phyloP scores from a whole-genome alignment of 2,113 vertebrate species.

The Gavialis gangeticus region DNA sequence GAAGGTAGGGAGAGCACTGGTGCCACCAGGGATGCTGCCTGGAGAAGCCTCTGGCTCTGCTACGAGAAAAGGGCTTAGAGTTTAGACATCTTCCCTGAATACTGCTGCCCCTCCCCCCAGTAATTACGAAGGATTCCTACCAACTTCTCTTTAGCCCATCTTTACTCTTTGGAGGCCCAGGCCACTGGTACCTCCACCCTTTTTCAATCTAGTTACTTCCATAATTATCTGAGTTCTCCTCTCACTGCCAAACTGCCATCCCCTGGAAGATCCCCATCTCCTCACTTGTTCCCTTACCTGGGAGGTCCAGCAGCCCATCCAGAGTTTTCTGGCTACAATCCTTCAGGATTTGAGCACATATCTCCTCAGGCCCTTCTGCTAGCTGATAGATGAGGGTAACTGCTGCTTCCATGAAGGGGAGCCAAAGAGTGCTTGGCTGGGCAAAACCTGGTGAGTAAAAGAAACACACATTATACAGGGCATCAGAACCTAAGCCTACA shows the following conservation, averaged over 20 bases:
- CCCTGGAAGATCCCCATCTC: neutral
- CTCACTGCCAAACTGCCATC: neutral
- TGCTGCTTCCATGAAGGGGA: slow-evolving; percentile 92
- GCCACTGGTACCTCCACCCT: fast-evolving
- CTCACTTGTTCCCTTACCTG: slow-evolving; percentile 53
- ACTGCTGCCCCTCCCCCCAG: neutral
- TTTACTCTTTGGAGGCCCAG: neutral
- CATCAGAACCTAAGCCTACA: neutral
- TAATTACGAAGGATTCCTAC: neutral
- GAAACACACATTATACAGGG: neutral
- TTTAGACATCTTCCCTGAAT: neutral
- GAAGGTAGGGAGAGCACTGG: slow-evolving; percentile 66
- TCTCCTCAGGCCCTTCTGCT: slow-evolving; percentile 91
- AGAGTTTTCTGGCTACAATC: slow-evolving; percentile 78
- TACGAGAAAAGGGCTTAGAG: neutral
- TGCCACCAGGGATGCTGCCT: neutral
- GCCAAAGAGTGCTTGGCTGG: slow-evolving; percentile 86
- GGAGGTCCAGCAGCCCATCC: slow-evolving; percentile 67
- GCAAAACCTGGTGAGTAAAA: slow-evolving; percentile 69
- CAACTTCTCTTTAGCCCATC: neutral
- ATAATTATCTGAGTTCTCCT: slow-evolving; percentile 22
- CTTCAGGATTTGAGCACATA: slow-evolving; percentile 88
- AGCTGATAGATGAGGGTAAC: slow-evolving; percentile 90
- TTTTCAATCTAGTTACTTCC: slow-evolving; percentile 34
- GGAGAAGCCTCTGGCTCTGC: slow-evolving; percentile 35